Evolutionary conservation across 2,888 invertebrate species (phyloP).

Genomic region (Agrilus mali): DNA sequence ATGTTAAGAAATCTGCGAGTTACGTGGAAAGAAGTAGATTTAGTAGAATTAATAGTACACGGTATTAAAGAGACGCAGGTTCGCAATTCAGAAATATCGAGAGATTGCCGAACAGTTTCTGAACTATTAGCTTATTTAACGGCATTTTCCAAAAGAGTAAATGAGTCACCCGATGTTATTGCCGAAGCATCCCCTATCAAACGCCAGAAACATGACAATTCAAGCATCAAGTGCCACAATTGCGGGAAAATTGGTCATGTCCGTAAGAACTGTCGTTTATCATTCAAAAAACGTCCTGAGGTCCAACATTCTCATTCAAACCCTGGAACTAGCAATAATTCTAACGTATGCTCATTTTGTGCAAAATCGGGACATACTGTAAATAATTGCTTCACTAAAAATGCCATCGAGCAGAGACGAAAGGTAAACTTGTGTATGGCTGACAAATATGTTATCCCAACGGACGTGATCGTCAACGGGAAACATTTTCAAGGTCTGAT

Average conservation of each 20-base stretch:
- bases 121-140: slow-evolving; percentile 11
- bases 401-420: slow-evolving; percentile 4
- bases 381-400: slow-evolving; percentile 5
- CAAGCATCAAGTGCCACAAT: slow-evolving; percentile 1
- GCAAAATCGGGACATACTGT: slow-evolving; percentile 7
- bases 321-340: no score
- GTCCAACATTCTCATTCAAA: no score
- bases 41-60: slow-evolving; percentile 13
- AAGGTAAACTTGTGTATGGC: slow-evolving; percentile 5
- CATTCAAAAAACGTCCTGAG: no score
- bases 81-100: slow-evolving; percentile 2
- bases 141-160: slow-evolving; percentile 2
- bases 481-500: slow-evolving; percentile 4
- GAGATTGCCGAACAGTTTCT: slow-evolving; percentile 5
- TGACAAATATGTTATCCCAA: not conserved
- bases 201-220: not conserved
- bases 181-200: no score
- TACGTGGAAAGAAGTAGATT: slow-evolving; percentile 12
- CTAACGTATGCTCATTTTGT: slow-evolving; percentile 5
- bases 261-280: slow-evolving; percentile 4
- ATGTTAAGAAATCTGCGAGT: slow-evolving; percentile 12
- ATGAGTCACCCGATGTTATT: no score
- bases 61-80: slow-evolving; percentile 13
- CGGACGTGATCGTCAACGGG: not conserved
- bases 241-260: slow-evolving; percentile 8